Percentiles rank a stretch among this genome's conserved stretches.
These are phyloP conservation scores for Nasonovia ribisnigri DNA, from an alignment of 2,888 invertebrate genomes.

Conservation along the genomic window DNA sequence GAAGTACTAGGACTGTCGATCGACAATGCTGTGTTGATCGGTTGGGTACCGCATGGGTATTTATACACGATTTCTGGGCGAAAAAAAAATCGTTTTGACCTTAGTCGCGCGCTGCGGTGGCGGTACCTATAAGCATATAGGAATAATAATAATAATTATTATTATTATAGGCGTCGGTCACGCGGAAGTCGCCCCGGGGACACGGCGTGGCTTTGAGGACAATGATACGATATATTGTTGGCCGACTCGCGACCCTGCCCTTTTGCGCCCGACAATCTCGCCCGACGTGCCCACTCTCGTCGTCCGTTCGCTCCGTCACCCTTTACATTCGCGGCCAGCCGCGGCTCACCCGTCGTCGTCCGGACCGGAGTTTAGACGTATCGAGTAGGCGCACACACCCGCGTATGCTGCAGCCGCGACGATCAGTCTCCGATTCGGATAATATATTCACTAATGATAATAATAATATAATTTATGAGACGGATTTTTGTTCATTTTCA, in stretches of 20 bases:
- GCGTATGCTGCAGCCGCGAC: not conserved
- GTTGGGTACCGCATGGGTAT: slow-evolving; percentile 14
- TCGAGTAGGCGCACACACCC: not conserved
- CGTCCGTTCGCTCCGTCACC: not conserved
- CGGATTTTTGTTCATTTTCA: not conserved
- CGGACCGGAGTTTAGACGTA: not conserved
- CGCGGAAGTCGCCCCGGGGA: slow-evolving; percentile 41
- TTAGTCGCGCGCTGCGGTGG: slow-evolving; percentile 23
- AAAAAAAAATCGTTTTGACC: slow-evolving; percentile 26
- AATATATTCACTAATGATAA: too few relatives aligned
- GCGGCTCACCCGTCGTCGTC: not conserved
- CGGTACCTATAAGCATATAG: not conserved
- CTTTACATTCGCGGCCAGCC: not conserved
- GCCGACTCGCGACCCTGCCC: slow-evolving; percentile 17
- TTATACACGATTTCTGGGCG: slow-evolving; percentile 18
- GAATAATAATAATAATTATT: not conserved
- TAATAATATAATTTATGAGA: not conserved
- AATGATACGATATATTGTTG: not conserved
- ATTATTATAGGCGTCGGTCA: slow-evolving; percentile 4
- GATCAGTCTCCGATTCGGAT: not conserved
- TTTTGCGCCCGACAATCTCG: slow-evolving; percentile 32
- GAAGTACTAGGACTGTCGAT: slow-evolving; percentile 1
- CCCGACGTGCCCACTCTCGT: not conserved
- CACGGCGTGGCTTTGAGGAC: not conserved
- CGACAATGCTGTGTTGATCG: slow-evolving; percentile 37